Conservation (phyloP, 2,113 vertebrate species). For the Heliornis fulica region DNA sequence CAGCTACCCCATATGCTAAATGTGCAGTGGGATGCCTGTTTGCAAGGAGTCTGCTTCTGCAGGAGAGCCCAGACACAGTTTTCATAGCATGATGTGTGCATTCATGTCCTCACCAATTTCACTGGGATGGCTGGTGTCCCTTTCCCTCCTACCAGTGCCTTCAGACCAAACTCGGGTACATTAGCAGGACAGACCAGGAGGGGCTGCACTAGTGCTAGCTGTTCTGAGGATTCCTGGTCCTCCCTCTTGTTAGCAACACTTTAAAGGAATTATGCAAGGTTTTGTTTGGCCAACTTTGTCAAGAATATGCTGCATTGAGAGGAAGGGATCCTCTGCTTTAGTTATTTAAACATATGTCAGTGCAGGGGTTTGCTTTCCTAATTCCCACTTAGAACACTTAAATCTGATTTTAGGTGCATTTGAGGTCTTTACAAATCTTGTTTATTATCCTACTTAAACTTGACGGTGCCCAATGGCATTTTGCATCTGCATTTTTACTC, state of each 20-base stretch:
- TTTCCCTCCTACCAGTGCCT: background rate
- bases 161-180: fast-evolving
- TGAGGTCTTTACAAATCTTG: background rate
- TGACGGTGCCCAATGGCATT: background rate
- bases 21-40: fast-evolving
- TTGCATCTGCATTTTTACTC: background rate
- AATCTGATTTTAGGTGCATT: background rate
- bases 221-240: background rate
- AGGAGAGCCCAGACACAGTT: background rate
- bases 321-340: background rate
- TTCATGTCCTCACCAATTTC: background rate
- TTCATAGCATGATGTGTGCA: fast-evolving
- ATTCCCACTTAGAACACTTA: background rate
- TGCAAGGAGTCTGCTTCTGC: background rate
- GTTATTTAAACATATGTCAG: background rate
- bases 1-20: fast-evolving
- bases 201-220: fast-evolving
- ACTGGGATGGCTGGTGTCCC: no score
- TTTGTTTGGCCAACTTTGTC: background rate
- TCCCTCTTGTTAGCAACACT: background rate
- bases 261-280: background rate
- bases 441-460: background rate
- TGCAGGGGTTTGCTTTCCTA: background rate
- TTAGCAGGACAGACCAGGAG: background rate
- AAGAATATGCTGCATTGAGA: background rate